These are phyloP conservation scores for Hypsopygia costalis DNA, from an alignment of 2,888 invertebrate species.

Conservation along the genomic window DNA sequence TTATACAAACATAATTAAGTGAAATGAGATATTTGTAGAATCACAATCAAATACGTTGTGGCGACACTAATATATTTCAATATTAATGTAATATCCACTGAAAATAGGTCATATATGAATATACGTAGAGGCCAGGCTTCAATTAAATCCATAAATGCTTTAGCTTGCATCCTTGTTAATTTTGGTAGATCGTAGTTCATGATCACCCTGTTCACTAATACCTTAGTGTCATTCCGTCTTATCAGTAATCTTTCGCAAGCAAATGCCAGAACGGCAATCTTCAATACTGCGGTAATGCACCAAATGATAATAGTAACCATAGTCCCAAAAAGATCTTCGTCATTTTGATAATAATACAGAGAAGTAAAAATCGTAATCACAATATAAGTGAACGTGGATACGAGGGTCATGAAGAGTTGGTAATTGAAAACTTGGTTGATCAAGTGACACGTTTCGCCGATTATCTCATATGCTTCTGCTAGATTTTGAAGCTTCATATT, in stretches of 20 bases:
- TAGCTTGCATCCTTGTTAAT: constrained; percentile 46
- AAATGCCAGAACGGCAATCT: too few relatives aligned
- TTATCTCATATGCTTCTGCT: constrained; percentile 37
- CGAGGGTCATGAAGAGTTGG: constrained; percentile 49
- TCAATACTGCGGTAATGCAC: too few relatives aligned
- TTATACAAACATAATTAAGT: too few relatives aligned
- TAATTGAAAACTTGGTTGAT: constrained; percentile 51
- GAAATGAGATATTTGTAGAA: constrained; percentile 56
- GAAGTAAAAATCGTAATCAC: constrained; percentile 48
- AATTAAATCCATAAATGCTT: constrained; percentile 54
- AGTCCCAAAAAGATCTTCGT: constrained; percentile 24
- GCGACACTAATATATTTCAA: constrained; percentile 59
- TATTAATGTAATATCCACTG: constrained; percentile 54
- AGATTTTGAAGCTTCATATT: constrained; percentile 44
- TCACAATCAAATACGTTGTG: constrained; percentile 59
- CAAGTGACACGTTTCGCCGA: constrained; percentile 40
- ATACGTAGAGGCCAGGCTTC: constrained; percentile 49
- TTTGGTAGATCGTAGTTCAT: constrained; percentile 53
- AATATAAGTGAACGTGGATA: constrained; percentile 47
- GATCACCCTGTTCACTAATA: constrained; percentile 44
- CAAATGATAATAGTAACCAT: constrained; percentile 28
- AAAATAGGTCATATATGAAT: constrained; percentile 52
- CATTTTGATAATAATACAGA: constrained; percentile 34
- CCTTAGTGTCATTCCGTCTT: too few relatives aligned
- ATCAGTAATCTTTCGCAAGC: too few relatives aligned